phyloP scores from a whole-genome alignment of 2,113 vertebrate genomes.

The Oryctolagus cuniculus region DNA sequence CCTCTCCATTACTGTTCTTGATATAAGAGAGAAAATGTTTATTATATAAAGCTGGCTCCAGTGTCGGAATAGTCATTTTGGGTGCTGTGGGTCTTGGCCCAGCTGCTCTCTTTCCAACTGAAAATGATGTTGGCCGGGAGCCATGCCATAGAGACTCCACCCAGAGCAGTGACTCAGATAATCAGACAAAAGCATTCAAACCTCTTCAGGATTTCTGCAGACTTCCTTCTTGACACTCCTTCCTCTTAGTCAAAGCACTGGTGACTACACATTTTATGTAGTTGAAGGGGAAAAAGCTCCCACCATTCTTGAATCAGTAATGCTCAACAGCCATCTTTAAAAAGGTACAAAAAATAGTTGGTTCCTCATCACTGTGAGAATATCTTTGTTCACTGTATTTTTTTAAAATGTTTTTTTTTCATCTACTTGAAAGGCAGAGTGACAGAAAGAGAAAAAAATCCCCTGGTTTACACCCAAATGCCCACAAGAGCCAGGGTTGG shows the following conservation, averaged over 20 bases:
- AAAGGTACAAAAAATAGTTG: constrained; percentile 2
- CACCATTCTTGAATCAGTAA: constrained; percentile 46
- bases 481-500: too few species aligned
- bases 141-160: constrained; percentile 54
- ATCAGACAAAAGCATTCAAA: constrained; percentile 59
- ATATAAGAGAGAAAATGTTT: background rate
- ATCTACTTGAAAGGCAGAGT: too few species aligned
- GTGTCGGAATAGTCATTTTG: constrained; percentile 3
- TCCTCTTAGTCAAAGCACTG: constrained; percentile 33
- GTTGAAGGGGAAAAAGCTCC: constrained; percentile 14
- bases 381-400: constrained; percentile 27
- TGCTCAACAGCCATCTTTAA: background rate
- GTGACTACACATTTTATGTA: background rate
- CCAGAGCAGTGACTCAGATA: constrained; percentile 56
- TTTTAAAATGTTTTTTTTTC: background rate
- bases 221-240: constrained; percentile 38
- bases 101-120: constrained; percentile 41
- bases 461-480: too few species aligned
- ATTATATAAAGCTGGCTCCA: constrained; percentile 1
- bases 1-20: background rate
- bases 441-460: too few species aligned
- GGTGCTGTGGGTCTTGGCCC: constrained; percentile 25
- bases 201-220: constrained; percentile 49
- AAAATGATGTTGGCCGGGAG: constrained; percentile 53
- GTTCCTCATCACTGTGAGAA: background rate